Percentiles rank a stretch among this genome's conserved stretches.
Evolutionary conservation across 2,113 vertebrate genomes (phyloP).

Genomic region (Illadopsis cleaveri): DNA sequence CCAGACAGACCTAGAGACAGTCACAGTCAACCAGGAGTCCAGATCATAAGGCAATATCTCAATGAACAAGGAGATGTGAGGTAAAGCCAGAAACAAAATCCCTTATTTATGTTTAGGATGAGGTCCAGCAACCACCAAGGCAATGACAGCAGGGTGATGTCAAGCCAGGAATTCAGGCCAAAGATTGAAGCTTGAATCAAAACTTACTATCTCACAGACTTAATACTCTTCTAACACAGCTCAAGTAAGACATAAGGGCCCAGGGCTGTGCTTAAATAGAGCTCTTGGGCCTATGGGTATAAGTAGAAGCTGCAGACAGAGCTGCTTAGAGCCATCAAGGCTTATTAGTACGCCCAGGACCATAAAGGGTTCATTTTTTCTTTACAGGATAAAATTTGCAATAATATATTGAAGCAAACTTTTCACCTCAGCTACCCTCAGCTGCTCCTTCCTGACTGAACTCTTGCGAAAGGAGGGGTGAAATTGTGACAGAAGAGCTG

Average conservation of each 20-base stretch:
- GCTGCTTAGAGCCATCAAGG: background rate
- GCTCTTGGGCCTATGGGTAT: background rate
- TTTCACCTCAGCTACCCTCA: background rate
- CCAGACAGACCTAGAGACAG: background rate
- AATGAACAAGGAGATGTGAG: background rate
- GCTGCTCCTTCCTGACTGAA: background rate
- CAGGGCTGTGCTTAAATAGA: background rate
- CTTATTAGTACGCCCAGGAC: background rate
- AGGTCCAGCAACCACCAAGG: background rate
- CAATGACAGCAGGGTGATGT: background rate
- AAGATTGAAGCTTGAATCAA: background rate
- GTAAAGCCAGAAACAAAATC: background rate
- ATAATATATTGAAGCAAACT: background rate
- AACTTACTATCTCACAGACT: background rate
- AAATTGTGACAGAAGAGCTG: background rate
- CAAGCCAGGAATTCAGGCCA: background rate
- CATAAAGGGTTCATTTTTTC: background rate
- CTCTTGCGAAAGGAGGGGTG: background rate
- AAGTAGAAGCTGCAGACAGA: background rate
- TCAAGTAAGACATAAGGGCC: accelerated
- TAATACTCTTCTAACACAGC: background rate
- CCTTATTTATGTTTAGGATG: background rate
- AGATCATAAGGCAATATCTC: background rate
- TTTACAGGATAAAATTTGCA: background rate
- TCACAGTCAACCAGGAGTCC: background rate